Conservation (phyloP, 1,140 invertebrate species). For the Brachionus calyciflorus region DNA sequence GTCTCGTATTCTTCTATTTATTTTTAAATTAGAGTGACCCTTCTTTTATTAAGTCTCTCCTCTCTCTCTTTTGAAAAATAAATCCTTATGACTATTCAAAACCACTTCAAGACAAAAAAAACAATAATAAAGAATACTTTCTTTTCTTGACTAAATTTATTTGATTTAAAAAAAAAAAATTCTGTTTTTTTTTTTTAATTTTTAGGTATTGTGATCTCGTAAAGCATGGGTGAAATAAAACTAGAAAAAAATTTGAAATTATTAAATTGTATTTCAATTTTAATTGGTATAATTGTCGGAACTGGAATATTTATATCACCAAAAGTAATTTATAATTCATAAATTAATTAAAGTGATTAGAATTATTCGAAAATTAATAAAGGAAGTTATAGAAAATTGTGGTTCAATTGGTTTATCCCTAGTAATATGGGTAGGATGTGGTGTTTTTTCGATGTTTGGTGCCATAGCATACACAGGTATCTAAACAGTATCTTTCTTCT, state of each 20-base stretch:
- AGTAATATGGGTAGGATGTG: conserved; percentile 77
- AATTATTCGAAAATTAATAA: conserved; percentile 66
- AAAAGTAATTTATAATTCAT: conserved; percentile 68
- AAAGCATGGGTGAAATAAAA: conserved; percentile 41
- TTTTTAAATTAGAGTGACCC: too few species aligned
- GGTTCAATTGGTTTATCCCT: conserved; percentile 80
- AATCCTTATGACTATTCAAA: too few species aligned
- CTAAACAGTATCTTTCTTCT: too few species aligned
- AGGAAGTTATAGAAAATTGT: conserved; percentile 77
- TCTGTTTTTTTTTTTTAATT: too few species aligned
- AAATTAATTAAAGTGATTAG: not conserved
- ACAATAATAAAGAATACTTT: too few species aligned
- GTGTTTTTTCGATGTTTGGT: conserved; percentile 72
- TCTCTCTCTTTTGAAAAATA: too few species aligned
- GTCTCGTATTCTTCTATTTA: too few species aligned
- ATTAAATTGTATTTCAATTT: conserved; percentile 52
- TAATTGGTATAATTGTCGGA: conserved; percentile 59
- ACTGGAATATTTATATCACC: conserved; percentile 96
- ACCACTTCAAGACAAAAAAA: too few species aligned
- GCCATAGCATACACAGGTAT: conserved; percentile 33
- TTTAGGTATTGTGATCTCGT: too few species aligned
- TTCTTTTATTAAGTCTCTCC: too few species aligned
- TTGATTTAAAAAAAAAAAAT: too few species aligned
- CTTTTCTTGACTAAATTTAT: too few species aligned
- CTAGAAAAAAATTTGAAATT: conserved; percentile 30